Evolutionary conservation across 2,797 vertebrate species (phyloP).

Genomic region (Pseudochromis fuscus): DNA sequence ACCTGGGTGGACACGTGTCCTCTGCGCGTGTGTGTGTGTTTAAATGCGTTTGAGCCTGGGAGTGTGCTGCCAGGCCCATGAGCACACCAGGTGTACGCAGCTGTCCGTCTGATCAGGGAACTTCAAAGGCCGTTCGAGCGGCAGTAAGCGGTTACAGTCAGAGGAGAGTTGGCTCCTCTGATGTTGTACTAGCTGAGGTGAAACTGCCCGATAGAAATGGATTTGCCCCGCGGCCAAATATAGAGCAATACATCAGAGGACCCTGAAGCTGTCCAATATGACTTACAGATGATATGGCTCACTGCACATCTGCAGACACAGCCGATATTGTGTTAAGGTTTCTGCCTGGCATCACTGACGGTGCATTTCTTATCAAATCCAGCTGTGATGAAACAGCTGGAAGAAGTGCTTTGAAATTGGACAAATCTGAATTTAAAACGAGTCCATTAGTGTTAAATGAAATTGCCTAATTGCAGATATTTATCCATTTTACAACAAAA

Average conservation of each 20-base stretch:
- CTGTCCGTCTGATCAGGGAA: constrained; percentile 57
- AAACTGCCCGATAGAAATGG: constrained; percentile 37
- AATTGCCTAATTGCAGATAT: constrained; percentile 18
- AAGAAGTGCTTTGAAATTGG: constrained; percentile 13
- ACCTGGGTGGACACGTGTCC: too few relatives aligned
- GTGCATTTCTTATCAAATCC: constrained; percentile 15
- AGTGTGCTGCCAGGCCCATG: constrained; percentile 7
- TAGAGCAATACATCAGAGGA: constrained; percentile 45
- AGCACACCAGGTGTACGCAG: constrained; percentile 69
- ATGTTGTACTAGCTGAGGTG: constrained; percentile 31
- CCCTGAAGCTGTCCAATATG: constrained; percentile 26
- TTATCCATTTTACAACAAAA: background rate
- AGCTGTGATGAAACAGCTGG: constrained; percentile 8
- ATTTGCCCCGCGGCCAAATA: constrained; percentile 45
- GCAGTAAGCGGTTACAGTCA: constrained; percentile 25
- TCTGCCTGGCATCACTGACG: constrained; percentile 4
- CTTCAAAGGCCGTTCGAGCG: constrained; percentile 53
- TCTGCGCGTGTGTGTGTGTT: constrained; percentile 8
- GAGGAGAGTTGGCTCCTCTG: constrained; percentile 31
- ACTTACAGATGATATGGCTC: constrained; percentile 42
- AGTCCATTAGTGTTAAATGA: background rate
- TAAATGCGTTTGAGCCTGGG: constrained; percentile 7
- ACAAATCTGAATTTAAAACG: background rate
- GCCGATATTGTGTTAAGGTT: constrained; percentile 12
- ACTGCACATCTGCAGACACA: constrained; percentile 53